Conservation (phyloP, 2,888 invertebrate genomes). For the Thereva unica region DNA sequence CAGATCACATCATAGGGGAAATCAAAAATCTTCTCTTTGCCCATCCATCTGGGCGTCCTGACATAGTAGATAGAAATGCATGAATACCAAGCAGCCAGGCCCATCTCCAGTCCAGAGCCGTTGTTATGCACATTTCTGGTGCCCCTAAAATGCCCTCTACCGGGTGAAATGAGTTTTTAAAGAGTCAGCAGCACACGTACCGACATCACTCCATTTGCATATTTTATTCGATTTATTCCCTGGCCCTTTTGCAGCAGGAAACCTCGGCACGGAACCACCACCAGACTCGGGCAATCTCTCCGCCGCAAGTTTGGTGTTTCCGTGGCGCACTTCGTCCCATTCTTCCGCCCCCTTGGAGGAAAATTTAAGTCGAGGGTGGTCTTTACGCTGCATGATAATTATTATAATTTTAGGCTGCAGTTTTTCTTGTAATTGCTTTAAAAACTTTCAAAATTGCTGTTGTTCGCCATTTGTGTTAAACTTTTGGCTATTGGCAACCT, state of each 20-base stretch:
- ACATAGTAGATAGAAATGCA: constrained; percentile 15
- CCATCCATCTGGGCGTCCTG: constrained; percentile 31
- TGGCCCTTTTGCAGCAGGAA: constrained; percentile 7
- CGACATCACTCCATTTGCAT: constrained; percentile 40
- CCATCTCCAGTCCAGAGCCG: neutral
- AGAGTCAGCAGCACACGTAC: constrained; percentile 36
- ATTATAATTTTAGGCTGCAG: constrained; percentile 34
- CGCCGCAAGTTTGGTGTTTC: constrained; percentile 31
- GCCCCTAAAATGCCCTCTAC: constrained; percentile 23
- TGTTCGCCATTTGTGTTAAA: constrained; percentile 33
- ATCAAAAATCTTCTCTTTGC: constrained; percentile 28
- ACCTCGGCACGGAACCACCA: constrained; percentile 29
- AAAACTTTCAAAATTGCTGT: constrained; percentile 33
- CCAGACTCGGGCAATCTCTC: constrained; percentile 21
- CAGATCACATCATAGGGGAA: constrained; percentile 19
- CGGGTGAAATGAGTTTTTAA: constrained; percentile 37
- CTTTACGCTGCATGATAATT: constrained; percentile 32
- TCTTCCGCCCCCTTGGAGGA: neutral
- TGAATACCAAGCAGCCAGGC: constrained; percentile 28
- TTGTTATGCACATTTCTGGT: constrained; percentile 16
- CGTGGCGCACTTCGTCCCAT: constrained; percentile 13
- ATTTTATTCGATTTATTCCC: constrained; percentile 40
- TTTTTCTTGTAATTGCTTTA: constrained; percentile 35
- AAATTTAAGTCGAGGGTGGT: constrained; percentile 10
- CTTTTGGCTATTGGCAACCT: constrained; percentile 34